Percentiles rank a stretch among this genome's conserved stretches.
phyloP scores from a whole-genome alignment of 2,113 vertebrate genomes.

The Zootoca vivipara region DNA sequence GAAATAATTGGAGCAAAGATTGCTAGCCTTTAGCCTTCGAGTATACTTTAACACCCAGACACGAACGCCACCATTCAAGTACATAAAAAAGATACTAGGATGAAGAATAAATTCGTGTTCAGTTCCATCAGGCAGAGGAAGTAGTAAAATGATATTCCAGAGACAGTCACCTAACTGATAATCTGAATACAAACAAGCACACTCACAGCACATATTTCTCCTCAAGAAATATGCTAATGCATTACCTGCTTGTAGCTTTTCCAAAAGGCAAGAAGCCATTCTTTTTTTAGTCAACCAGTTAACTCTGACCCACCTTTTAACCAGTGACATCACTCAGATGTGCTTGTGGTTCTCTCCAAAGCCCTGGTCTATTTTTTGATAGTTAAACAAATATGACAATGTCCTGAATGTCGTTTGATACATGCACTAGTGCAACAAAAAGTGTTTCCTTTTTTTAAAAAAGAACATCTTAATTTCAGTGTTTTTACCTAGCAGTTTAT shows the following conservation, averaged over 20 bases:
- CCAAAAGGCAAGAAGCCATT: background rate
- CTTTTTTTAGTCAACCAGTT: background rate
- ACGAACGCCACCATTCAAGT: background rate
- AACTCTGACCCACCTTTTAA: background rate
- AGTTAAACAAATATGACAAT: background rate
- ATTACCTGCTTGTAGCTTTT: background rate
- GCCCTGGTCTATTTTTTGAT: background rate
- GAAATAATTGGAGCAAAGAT: background rate
- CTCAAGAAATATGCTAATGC: constrained; percentile 1
- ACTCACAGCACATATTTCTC: background rate
- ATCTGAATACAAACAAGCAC: constrained; percentile 26
- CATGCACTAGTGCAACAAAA: background rate
- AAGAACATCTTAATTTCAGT: background rate
- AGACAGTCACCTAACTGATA: background rate
- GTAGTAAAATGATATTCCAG: background rate
- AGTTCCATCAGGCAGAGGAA: background rate
- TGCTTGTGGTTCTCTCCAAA: background rate
- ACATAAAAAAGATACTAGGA: background rate
- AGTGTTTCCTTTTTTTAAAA: background rate
- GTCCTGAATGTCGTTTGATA: background rate
- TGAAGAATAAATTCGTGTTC: background rate
- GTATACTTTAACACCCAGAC: background rate
- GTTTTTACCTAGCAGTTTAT: background rate
- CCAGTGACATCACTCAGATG: background rate
- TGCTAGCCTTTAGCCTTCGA: background rate